Percentiles rank a stretch among this genome's conserved stretches.
Conservation (phyloP, 2,888 invertebrate species). For the Drosophila nr. medialis region DNA sequence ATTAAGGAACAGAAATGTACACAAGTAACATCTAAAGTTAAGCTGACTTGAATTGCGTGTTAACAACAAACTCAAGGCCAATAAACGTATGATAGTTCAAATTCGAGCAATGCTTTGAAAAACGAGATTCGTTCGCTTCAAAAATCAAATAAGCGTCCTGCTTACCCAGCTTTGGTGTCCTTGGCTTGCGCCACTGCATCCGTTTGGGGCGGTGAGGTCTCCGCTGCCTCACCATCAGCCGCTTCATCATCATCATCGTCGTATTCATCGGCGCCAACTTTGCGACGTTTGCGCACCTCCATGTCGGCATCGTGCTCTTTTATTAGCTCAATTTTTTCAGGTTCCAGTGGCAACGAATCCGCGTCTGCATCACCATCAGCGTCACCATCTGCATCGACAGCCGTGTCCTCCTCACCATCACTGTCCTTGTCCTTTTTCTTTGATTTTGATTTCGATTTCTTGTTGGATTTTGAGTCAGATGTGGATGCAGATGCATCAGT, state of each 20-base stretch:
- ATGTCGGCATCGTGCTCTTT: constrained; percentile 84
- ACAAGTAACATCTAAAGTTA: constrained; percentile 69
- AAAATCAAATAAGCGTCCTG: constrained; percentile 43
- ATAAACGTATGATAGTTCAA: too few species aligned
- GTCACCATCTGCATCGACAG: constrained; percentile 86
- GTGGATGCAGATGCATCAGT: constrained; percentile 86
- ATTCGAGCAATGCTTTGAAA: constrained; percentile 62
- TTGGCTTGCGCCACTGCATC: constrained; percentile 53
- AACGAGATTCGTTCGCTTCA: constrained; percentile 41
- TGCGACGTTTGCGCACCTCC: constrained; percentile 80
- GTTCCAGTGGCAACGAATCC: constrained; percentile 79
- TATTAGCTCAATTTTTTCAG: constrained; percentile 82
- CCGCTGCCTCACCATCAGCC: constrained; percentile 26
- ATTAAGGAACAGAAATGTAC: constrained; percentile 74
- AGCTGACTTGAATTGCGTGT: constrained; percentile 40
- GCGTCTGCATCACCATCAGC: constrained; percentile 87
- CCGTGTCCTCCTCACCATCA: constrained; percentile 89
- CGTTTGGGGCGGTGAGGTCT: constrained; percentile 3
- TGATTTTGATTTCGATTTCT: constrained; percentile 86
- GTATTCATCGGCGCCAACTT: constrained; percentile 68
- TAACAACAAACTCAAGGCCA: constrained; percentile 35
- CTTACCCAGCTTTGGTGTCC: constrained; percentile 83
- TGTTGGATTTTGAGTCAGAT: constrained; percentile 85
- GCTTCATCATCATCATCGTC: constrained; percentile 64
- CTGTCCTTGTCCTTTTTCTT: constrained; percentile 91